Percentiles rank a stretch among this genome's conserved stretches.
Evolutionary conservation across 1,140 invertebrate species (phyloP).

Genomic region (Asobara japonica): DNA sequence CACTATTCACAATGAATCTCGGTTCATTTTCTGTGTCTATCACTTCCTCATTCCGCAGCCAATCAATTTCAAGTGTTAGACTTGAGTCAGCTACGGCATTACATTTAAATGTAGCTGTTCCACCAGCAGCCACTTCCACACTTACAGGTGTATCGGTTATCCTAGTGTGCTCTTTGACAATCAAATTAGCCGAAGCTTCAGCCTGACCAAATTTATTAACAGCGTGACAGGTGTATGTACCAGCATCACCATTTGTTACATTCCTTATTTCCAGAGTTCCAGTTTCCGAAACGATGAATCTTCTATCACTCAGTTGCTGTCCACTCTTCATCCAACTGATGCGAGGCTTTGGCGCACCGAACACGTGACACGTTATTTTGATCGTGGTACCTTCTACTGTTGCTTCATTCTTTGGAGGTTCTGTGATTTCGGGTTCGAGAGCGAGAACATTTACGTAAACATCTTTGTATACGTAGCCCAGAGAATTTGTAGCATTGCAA

Average conservation of each 20-base stretch:
- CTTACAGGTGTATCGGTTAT: slow-evolving; percentile 89
- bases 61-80: slow-evolving; percentile 83
- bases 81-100: slow-evolving; percentile 88
- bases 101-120: slow-evolving; percentile 91
- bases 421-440: slow-evolving; percentile 88
- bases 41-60: slow-evolving; percentile 84
- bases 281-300: slow-evolving; percentile 75
- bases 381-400: slow-evolving; percentile 87
- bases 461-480: slow-evolving; percentile 98
- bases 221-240: slow-evolving; percentile 91
- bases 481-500: slow-evolving; percentile 98
- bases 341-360: slow-evolving; percentile 92
- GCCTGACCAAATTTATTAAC: slow-evolving; percentile 91
- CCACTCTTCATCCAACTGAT: slow-evolving; percentile 93
- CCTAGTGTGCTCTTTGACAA: slow-evolving; percentile 86
- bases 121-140: slow-evolving; percentile 90
- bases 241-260: slow-evolving; percentile 85
- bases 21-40: slow-evolving; percentile 91
- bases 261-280: slow-evolving; percentile 89
- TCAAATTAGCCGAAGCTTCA: slow-evolving; percentile 78
- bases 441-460: slow-evolving; percentile 97
- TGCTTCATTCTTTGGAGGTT: slow-evolving; percentile 80
- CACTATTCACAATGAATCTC: slow-evolving; percentile 82
- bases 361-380: slow-evolving; percentile 89
- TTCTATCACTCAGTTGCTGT: slow-evolving; percentile 84